A percentile compares a stretch with the other conserved stretches of the same genome.
phyloP scores from a whole-genome alignment of 2,113 vertebrate genomes.

The Acrocephalus kingi region DNA sequence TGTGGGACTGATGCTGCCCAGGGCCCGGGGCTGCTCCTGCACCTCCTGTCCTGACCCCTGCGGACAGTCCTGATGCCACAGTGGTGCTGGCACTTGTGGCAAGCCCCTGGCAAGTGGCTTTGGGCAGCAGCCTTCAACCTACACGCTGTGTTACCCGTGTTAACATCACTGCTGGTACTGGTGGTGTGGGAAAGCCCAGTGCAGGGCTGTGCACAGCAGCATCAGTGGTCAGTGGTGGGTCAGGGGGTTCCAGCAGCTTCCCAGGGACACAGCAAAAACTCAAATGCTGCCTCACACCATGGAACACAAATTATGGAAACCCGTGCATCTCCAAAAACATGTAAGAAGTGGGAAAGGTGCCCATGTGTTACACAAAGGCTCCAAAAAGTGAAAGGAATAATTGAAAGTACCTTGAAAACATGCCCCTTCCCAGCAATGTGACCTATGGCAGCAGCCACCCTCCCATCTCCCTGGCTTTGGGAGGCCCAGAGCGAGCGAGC shows the following conservation, averaged over 20 bases:
- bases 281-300: neutral
- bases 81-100: neutral
- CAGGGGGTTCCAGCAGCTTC: neutral
- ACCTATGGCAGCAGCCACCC: neutral
- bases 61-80: neutral
- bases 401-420: neutral
- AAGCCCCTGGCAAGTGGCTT: neutral
- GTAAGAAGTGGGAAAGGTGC: neutral
- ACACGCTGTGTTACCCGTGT: accelerated
- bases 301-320: neutral
- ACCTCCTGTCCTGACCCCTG: neutral
- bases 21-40: neutral
- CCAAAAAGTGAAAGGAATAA: neutral
- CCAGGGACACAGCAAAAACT: neutral
- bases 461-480: neutral
- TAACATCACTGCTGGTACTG: accelerated
- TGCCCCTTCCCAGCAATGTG: neutral
- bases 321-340: neutral
- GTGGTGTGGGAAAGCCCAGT: accelerated
- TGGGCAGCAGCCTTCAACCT: neutral
- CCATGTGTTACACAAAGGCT: neutral
- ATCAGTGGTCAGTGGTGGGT: accelerated
- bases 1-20: neutral
- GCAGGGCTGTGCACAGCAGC: neutral
- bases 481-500: neutral